Conservation (phyloP, 2,113 vertebrate genomes). For the Maccullochella peelii region DNA sequence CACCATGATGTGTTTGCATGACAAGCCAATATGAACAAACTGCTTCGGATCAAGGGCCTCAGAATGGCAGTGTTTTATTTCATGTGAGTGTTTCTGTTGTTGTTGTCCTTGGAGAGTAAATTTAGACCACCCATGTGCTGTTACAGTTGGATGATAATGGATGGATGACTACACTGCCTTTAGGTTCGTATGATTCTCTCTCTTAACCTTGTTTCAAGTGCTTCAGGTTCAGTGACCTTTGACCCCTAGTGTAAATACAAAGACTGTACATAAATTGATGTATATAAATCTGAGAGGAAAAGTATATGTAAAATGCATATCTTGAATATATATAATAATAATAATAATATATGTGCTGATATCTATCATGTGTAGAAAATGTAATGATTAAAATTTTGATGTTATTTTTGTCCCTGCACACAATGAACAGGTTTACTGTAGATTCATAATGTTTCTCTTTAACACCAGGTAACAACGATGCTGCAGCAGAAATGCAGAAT, state of each 20-base stretch:
- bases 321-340: constrained; percentile 80
- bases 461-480: constrained; percentile 71
- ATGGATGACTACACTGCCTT: constrained; percentile 78
- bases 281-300: constrained; percentile 83
- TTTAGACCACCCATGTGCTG: constrained; percentile 39
- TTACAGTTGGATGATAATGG: constrained; percentile 50
- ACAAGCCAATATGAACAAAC: constrained; percentile 49
- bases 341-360: constrained; percentile 85
- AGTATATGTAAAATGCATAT: constrained; percentile 84
- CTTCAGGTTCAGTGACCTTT: constrained; percentile 80
- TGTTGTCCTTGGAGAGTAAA: constrained; percentile 48
- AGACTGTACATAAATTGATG: constrained; percentile 84
- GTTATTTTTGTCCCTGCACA: constrained; percentile 85
- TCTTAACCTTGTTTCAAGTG: constrained; percentile 79
- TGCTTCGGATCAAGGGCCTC: constrained; percentile 55
- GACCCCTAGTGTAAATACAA: constrained; percentile 82
- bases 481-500: constrained; percentile 70
- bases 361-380: constrained; percentile 84
- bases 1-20: constrained; percentile 72
- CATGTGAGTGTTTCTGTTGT: constrained; percentile 52
- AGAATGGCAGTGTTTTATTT: constrained; percentile 65
- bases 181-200: constrained; percentile 69
- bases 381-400: constrained; percentile 76
- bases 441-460: constrained; percentile 73
- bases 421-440: constrained; percentile 77